Conservation (phyloP, 1,140 invertebrate genomes). For the Cylas formicarius region DNA sequence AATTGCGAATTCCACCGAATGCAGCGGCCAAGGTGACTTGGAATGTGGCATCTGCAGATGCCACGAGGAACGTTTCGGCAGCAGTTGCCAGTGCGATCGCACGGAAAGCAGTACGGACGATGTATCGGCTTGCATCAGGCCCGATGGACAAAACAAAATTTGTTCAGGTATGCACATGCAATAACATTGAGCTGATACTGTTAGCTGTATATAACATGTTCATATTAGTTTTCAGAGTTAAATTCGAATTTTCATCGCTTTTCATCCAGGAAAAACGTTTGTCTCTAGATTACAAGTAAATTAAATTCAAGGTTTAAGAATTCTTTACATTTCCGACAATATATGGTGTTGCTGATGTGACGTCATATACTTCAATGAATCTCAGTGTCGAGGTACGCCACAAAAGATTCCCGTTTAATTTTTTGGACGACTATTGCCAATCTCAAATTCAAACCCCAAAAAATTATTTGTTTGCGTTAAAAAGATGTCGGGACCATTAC, state of each 20-base stretch:
- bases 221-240: too few relatives aligned
- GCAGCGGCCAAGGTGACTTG: conserved; percentile 58
- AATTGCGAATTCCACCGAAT: conserved; percentile 47
- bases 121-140: conserved; percentile 19
- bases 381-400: too few relatives aligned
- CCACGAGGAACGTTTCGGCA: conserved; percentile 68
- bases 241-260: too few relatives aligned
- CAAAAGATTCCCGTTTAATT: too few relatives aligned
- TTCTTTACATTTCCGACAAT: neutral
- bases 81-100: conserved; percentile 72
- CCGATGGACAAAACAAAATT: conserved; percentile 16
- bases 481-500: too few relatives aligned
- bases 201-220: too few relatives aligned
- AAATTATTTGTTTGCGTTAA: too few relatives aligned
- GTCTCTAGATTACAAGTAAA: too few relatives aligned
- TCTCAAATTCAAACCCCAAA: too few relatives aligned
- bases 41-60: conserved; percentile 89
- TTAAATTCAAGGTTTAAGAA: too few relatives aligned
- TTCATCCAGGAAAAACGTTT: too few relatives aligned
- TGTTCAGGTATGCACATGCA: conserved; percentile 19
- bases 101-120: conserved; percentile 17
- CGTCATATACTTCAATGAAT: conserved; percentile 5
- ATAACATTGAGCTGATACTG: neutral
- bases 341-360: neutral
- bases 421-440: too few relatives aligned